Evolutionary conservation across 2,113 vertebrate genomes (phyloP).

Genomic region (Excalfactoria chinensis): DNA sequence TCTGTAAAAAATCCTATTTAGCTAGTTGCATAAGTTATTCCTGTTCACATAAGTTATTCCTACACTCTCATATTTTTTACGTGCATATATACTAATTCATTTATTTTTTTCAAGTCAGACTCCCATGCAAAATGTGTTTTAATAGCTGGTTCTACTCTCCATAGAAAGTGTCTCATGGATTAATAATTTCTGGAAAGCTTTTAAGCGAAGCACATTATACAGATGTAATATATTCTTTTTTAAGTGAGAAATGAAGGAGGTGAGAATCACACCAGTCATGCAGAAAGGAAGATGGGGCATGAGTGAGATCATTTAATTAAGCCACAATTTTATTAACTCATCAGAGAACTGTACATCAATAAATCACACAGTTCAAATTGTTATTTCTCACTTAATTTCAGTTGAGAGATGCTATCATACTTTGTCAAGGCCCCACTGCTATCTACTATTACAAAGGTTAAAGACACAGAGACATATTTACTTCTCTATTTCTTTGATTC

Average conservation of each 20-base stretch:
- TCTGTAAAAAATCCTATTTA: neutral
- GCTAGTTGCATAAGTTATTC: neutral
- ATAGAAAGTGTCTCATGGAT: neutral
- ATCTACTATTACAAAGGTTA: neutral
- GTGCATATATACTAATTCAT: neutral
- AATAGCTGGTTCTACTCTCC: neutral
- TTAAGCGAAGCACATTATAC: neutral
- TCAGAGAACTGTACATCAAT: neutral
- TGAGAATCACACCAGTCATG: neutral
- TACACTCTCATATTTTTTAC: neutral
- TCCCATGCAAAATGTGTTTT: neutral
- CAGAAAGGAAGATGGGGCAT: neutral
- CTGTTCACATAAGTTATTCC: neutral
- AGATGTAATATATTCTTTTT: neutral
- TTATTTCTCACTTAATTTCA: neutral
- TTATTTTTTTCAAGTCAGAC: neutral
- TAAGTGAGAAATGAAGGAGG: neutral
- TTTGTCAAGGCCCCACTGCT: neutral
- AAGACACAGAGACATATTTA: neutral
- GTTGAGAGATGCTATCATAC: neutral
- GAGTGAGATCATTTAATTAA: neutral
- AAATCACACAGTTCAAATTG: neutral
- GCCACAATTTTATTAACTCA: neutral
- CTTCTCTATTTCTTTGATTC: neutral
- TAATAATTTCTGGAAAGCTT: neutral